These are phyloP conservation scores for Mactromeris polynyma DNA, from an alignment of 2,888 invertebrate species.

Conservation along the genomic window DNA sequence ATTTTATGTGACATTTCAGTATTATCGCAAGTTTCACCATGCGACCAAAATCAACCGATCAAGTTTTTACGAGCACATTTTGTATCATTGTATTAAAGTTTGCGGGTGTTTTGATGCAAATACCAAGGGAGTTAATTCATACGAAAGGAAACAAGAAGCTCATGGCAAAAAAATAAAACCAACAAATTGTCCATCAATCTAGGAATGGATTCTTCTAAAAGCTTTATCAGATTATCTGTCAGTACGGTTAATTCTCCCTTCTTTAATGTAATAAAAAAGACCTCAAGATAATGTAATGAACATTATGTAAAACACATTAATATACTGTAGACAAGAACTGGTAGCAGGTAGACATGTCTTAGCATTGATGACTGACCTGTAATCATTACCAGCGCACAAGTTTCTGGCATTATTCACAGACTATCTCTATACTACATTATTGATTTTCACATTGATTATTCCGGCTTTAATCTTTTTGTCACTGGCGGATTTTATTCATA, in stretches of 20 bases:
- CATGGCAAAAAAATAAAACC: background rate
- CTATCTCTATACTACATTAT: slow-evolving; percentile 35
- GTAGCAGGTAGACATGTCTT: background rate
- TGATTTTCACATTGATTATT: slow-evolving; percentile 44
- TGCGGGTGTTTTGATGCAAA: background rate
- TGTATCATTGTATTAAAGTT: background rate
- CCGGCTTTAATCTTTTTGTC: slow-evolving; percentile 29
- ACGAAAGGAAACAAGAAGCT: background rate
- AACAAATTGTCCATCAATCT: background rate
- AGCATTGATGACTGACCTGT: background rate
- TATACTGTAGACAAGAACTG: background rate
- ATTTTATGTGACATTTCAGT: background rate
- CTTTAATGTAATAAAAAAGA: background rate
- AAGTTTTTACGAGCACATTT: background rate
- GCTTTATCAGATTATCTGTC: background rate
- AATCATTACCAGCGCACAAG: background rate
- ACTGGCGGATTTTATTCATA: slow-evolving; percentile 31
- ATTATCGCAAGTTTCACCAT: background rate
- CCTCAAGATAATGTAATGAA: background rate
- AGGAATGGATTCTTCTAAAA: background rate
- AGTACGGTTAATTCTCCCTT: background rate
- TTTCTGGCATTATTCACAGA: background rate
- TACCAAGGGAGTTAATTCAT: background rate
- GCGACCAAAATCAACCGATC: background rate
- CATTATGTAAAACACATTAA: background rate